These are phyloP conservation scores for Chalcis sispes DNA, from an alignment of 2,888 invertebrate species.

Conservation along the genomic window DNA sequence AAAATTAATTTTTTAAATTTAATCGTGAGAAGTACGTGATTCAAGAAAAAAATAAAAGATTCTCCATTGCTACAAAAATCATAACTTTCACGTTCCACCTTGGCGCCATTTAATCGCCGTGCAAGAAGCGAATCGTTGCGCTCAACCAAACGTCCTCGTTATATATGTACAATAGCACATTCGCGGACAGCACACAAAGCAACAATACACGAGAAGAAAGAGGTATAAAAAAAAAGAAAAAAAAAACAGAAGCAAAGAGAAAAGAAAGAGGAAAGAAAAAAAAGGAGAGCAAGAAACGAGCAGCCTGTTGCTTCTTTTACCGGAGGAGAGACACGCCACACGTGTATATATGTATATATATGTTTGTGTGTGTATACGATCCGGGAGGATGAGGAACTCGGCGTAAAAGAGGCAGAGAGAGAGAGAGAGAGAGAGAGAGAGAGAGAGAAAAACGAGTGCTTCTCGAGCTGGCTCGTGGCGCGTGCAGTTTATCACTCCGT, in stretches of 20 bases:
- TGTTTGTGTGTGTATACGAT: background rate
- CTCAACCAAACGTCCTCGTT: no score
- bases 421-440: background rate
- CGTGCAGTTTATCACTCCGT: constrained; percentile 33
- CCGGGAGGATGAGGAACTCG: no score
- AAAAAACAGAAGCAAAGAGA: background rate
- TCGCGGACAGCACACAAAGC: background rate
- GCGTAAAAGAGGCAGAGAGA: background rate
- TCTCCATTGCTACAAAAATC: no score
- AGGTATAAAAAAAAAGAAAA: background rate
- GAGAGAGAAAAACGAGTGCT: constrained; percentile 1
- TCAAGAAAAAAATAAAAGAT: no score
- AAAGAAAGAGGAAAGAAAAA: background rate
- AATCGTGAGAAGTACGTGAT: no score
- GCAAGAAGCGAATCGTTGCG: background rate
- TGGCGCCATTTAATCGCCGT: no score
- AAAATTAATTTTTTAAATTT: no score
- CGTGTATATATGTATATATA: background rate
- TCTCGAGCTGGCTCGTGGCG: background rate
- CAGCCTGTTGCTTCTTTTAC: constrained; percentile 46
- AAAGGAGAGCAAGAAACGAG: constrained; percentile 16
- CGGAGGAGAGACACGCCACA: background rate
- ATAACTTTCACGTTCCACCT: no score
- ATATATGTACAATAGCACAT: no score
- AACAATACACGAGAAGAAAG: background rate